Conservation (phyloP, 1,140 invertebrate genomes). For the Acromyrmex heyeri region DNA sequence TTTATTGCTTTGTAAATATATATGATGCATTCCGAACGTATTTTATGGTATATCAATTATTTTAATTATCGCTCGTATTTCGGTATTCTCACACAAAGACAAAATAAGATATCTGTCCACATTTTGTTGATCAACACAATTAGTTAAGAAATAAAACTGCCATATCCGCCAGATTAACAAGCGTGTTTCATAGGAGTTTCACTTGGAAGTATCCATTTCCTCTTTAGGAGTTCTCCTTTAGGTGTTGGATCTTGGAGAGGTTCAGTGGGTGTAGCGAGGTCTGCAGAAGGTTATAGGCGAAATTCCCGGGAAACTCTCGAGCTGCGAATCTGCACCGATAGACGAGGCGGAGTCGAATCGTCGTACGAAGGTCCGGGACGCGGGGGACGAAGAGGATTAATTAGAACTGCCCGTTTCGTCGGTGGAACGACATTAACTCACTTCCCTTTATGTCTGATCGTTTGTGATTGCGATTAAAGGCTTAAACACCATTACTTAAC, state of each 20-base stretch:
- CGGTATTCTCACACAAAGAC: background rate
- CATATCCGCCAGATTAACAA: constrained; percentile 6
- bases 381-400: background rate
- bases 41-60: background rate
- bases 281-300: constrained; percentile 26
- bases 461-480: constrained; percentile 46
- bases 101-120: background rate
- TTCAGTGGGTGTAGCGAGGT: constrained; percentile 5
- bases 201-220: background rate
- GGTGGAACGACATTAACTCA: constrained; percentile 27
- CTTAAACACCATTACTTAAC: constrained; percentile 40
- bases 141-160: constrained; percentile 13
- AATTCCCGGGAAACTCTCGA: constrained; percentile 43
- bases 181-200: constrained; percentile 14
- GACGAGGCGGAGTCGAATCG: constrained; percentile 30
- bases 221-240: constrained; percentile 3
- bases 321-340: constrained; percentile 2
- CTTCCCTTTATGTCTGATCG: constrained; percentile 36
- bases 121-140: background rate
- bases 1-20: background rate
- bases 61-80: background rate
- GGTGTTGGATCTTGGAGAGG: background rate
- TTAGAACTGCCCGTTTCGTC: constrained; percentile 39
- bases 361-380: background rate
- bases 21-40: background rate